phyloP scores from a whole-genome alignment of 2,797 vertebrate species.

The Echeneis naucrates region DNA sequence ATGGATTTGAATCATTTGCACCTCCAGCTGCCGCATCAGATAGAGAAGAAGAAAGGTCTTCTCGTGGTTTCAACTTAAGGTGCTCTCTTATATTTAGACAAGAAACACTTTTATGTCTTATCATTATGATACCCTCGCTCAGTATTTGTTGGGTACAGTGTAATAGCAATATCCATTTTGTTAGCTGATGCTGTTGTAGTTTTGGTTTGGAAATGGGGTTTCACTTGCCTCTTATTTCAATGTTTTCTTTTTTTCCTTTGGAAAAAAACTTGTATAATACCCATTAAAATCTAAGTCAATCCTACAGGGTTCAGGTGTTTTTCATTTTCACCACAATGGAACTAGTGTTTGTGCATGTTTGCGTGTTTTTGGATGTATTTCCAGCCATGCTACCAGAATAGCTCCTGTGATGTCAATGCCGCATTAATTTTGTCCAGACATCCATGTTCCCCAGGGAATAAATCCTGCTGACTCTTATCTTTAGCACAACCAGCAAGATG shows the following conservation, averaged over 20 bases:
- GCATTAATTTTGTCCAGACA: not conserved
- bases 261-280: conserved; percentile 84
- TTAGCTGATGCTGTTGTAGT: conserved; percentile 82
- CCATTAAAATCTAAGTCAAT: conserved; percentile 84
- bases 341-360: conserved; percentile 8
- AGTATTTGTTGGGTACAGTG: conserved; percentile 83
- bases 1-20: conserved; percentile 67
- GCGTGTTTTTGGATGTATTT: conserved; percentile 14
- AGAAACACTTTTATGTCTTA: conserved; percentile 83
- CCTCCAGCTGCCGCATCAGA: conserved; percentile 60
- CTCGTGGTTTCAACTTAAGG: conserved; percentile 72
- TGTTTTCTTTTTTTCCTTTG: conserved; percentile 80
- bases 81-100: conserved; percentile 75
- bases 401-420: not conserved
- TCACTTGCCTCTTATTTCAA: conserved; percentile 81
- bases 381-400: not conserved
- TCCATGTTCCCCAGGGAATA: not conserved
- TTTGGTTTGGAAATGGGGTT: conserved; percentile 83
- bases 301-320: conserved; percentile 40
- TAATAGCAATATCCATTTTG: conserved; percentile 82
- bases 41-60: conserved; percentile 64
- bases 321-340: not conserved
- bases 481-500: not conserved
- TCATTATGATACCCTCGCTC: conserved; percentile 79
- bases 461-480: not conserved